These are phyloP conservation scores for Volucella inanis DNA, from an alignment of 2,888 invertebrate genomes.

Conservation along the genomic window DNA sequence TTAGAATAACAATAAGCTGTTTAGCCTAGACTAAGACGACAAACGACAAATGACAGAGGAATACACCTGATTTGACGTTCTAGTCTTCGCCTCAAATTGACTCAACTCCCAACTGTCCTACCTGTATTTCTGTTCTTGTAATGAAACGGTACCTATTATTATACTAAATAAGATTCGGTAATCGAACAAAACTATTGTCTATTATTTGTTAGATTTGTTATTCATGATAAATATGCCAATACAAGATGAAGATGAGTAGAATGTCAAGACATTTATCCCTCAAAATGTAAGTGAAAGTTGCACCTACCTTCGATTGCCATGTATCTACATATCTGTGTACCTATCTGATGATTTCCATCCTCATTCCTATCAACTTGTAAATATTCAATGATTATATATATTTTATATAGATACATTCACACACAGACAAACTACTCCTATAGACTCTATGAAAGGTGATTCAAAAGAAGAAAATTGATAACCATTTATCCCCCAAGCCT, in stretches of 20 bases:
- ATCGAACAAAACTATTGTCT: conserved; percentile 38
- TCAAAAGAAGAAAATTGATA: conserved; percentile 65
- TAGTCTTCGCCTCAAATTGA: background rate
- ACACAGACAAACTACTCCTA: background rate
- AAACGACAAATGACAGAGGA: too few relatives aligned
- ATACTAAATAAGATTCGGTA: background rate
- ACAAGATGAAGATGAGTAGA: conserved; percentile 26
- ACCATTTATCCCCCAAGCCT: conserved; percentile 62
- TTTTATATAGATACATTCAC: background rate
- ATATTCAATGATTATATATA: conserved; percentile 41
- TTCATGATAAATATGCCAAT: conserved; percentile 49
- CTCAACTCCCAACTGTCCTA: too few relatives aligned
- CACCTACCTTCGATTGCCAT: conserved; percentile 19
- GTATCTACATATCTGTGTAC: background rate
- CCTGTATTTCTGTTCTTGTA: too few relatives aligned
- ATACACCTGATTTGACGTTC: conserved; percentile 53
- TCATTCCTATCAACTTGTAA: background rate
- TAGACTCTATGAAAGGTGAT: conserved; percentile 38
- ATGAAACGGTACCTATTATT: too few relatives aligned
- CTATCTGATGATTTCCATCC: too few relatives aligned
- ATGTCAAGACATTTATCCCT: conserved; percentile 60
- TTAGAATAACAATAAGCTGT: conserved; percentile 65
- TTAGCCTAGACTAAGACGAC: too few relatives aligned
- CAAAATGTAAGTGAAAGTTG: conserved; percentile 67
- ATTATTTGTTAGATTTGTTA: conserved; percentile 57